These are phyloP conservation scores for Phylloscopus trochilus DNA, from an alignment of 2,113 vertebrate species.

Conservation along the genomic window DNA sequence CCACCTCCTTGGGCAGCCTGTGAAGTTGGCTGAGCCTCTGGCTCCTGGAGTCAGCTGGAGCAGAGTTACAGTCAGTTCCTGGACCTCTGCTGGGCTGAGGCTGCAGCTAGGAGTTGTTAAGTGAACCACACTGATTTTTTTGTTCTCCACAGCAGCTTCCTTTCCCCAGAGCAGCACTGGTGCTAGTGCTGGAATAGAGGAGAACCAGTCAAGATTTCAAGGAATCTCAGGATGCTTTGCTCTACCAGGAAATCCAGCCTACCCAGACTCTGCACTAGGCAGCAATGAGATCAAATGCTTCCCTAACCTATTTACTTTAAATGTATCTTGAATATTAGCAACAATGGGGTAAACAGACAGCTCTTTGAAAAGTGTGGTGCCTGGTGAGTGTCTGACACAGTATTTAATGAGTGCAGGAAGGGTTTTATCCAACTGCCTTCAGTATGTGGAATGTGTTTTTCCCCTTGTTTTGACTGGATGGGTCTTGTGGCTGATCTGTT, in stretches of 20 bases:
- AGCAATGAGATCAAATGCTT: slow-evolving; percentile 47
- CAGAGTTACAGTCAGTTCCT: not conserved
- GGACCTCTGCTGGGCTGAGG: not conserved
- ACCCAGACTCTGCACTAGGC: not conserved
- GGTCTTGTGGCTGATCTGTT: slow-evolving; percentile 6
- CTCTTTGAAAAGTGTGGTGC: not conserved
- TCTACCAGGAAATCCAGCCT: slow-evolving; percentile 16
- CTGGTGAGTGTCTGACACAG: slow-evolving; percentile 35
- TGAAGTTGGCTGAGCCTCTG: not conserved
- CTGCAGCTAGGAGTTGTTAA: not conserved
- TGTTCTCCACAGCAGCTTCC: not conserved
- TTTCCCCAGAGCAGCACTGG: not conserved
- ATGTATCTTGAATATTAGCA: slow-evolving; percentile 43
- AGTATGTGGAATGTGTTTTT: slow-evolving; percentile 15
- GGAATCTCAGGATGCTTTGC: not conserved
- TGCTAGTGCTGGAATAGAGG: not conserved
- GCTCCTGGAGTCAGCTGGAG: not conserved
- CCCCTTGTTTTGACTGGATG: slow-evolving; percentile 36
- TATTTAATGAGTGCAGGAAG: slow-evolving; percentile 15
- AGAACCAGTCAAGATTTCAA: not conserved
- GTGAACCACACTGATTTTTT: not conserved
- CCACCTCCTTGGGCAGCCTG: not conserved
- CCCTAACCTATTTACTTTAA: slow-evolving; percentile 53
- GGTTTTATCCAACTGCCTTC: not conserved
- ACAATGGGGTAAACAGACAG: slow-evolving; percentile 24